Percentiles rank a stretch among this genome's conserved stretches.
phyloP scores from a whole-genome alignment of 2,888 invertebrate species.

The Agrotis clavis region DNA sequence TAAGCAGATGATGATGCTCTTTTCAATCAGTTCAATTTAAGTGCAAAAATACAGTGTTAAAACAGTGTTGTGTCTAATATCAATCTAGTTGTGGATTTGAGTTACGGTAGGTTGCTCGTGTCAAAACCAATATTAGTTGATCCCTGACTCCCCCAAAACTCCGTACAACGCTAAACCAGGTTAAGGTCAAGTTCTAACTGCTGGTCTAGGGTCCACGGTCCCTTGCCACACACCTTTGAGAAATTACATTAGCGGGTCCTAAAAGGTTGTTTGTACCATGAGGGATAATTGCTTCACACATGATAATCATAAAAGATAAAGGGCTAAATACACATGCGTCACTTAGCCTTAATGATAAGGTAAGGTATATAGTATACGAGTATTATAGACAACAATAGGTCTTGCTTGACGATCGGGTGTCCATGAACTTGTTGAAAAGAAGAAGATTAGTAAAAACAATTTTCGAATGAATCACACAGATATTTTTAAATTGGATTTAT shows the following conservation, averaged over 20 bases:
- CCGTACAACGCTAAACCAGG: too few species aligned
- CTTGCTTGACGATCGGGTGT: conserved; percentile 17
- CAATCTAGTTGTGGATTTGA: too few species aligned
- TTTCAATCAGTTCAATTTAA: too few species aligned
- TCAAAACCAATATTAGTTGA: too few species aligned
- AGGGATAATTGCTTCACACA: conserved; percentile 54
- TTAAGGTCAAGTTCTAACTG: too few species aligned
- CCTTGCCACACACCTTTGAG: conserved; percentile 23
- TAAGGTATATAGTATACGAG: too few species aligned
- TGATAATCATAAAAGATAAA: conserved; percentile 64
- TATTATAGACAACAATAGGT: conserved; percentile 50
- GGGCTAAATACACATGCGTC: conserved; percentile 48
- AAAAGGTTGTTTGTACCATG: conserved; percentile 39
- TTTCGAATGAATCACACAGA: neutral
- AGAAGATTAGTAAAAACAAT: conserved; percentile 6
- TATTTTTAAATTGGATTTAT: neutral
- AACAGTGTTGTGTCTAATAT: too few species aligned
- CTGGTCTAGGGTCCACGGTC: too few species aligned
- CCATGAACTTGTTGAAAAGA: conserved; percentile 8
- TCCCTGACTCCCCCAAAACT: too few species aligned
- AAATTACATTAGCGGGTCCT: conserved; percentile 35
- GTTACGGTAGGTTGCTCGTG: too few species aligned
- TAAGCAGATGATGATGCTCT: too few species aligned
- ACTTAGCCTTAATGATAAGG: conserved; percentile 55
- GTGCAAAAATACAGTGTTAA: too few species aligned